A percentile compares a stretch with the other conserved stretches of the same genome.
These are phyloP conservation scores for Australoheros facetus DNA, from an alignment of 2,797 vertebrate species.

Conservation along the genomic window DNA sequence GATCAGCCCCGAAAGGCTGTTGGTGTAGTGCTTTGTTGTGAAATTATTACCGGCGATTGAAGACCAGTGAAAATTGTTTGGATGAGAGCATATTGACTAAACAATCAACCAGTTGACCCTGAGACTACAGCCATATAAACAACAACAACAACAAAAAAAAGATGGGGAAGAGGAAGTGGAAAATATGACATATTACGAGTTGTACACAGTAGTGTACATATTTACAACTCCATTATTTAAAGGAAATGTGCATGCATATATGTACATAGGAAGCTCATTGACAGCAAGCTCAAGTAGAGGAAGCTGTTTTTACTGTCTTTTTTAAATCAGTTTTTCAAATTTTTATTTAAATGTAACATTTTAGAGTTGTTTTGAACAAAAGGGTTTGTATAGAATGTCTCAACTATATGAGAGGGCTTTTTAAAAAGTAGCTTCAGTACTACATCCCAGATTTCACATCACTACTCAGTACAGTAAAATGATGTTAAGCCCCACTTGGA, in stretches of 20 bases:
- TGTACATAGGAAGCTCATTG: no score
- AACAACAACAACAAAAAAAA: no score
- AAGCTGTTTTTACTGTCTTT: no score
- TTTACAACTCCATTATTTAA: background rate
- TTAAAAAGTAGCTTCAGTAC: background rate
- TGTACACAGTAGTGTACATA: background rate
- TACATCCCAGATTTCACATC: background rate
- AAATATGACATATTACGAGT: background rate
- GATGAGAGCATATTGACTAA: constrained; percentile 6
- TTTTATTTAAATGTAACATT: background rate
- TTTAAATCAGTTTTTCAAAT: background rate
- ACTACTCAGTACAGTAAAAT: background rate
- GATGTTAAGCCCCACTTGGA: background rate
- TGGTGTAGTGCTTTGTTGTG: background rate
- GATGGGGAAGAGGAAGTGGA: background rate
- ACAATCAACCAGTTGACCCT: background rate
- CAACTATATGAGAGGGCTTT: background rate
- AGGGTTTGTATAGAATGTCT: background rate
- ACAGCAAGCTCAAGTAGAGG: no score
- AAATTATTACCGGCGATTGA: background rate
- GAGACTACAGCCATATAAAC: background rate
- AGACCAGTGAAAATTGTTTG: background rate
- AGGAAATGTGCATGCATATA: background rate
- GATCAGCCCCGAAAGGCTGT: background rate
- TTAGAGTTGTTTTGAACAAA: background rate